Evolutionary conservation across 1,140 invertebrate genomes (phyloP).

Genomic region (Latrodectus geometricus): DNA sequence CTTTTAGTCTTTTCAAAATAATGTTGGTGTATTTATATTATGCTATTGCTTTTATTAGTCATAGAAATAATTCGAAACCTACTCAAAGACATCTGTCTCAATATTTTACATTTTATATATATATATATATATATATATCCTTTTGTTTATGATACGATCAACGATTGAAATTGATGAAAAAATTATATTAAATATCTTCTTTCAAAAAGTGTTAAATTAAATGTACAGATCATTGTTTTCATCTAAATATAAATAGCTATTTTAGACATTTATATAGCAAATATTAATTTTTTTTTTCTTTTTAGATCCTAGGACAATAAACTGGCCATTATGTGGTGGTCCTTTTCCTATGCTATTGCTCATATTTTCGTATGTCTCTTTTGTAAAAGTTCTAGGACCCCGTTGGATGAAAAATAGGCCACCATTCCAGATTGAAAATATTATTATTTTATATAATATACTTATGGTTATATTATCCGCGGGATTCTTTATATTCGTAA

Average conservation of each 20-base stretch:
- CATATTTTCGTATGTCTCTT: slow-evolving; percentile 80
- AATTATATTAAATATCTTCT: neutral
- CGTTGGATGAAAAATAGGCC: slow-evolving; percentile 69
- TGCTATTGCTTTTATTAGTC: too few species aligned
- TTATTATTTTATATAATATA: slow-evolving; percentile 70
- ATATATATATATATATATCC: neutral
- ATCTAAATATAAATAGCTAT: neutral
- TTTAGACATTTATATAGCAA: neutral
- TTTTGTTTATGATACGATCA: neutral
- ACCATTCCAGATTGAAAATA: slow-evolving; percentile 68
- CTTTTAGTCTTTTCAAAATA: too few species aligned
- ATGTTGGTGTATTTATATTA: too few species aligned
- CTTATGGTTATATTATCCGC: slow-evolving; percentile 70
- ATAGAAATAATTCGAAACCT: too few species aligned
- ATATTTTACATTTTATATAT: too few species aligned
- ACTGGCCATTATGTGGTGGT: slow-evolving; percentile 91
- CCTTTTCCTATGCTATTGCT: slow-evolving; percentile 84
- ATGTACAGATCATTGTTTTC: neutral
- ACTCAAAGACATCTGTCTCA: too few species aligned
- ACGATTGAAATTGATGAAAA: neutral
- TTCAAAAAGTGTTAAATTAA: neutral
- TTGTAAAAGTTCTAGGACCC: slow-evolving; percentile 77
- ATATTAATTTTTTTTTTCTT: slow-evolving; percentile 65
- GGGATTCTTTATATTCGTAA: slow-evolving; percentile 68
- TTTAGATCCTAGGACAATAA: slow-evolving; percentile 87